Percentiles rank a stretch among this genome's conserved stretches.
phyloP scores from a whole-genome alignment of 2,113 vertebrate species.

The Phyllostomus discolor region DNA sequence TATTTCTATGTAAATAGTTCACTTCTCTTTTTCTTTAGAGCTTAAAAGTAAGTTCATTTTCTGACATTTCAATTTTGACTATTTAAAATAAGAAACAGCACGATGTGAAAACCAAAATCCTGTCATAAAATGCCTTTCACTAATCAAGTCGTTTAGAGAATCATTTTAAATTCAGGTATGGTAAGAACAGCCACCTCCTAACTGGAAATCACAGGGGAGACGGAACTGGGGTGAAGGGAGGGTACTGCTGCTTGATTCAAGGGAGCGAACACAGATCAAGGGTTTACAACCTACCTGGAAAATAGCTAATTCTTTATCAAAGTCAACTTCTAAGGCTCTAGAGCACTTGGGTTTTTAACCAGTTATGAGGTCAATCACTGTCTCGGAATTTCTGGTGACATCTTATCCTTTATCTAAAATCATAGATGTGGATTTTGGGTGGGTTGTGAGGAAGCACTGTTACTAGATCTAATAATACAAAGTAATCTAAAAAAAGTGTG shows the following conservation, averaged over 20 bases:
- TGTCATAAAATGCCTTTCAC: constrained; percentile 26
- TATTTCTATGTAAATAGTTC: constrained; percentile 8
- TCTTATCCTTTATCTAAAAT: constrained; percentile 15
- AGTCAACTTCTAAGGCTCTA: background rate
- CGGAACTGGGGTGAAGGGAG: background rate
- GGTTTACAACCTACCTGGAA: background rate
- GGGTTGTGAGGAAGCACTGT: background rate
- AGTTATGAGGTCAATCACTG: constrained; percentile 2
- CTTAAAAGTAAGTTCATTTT: constrained; percentile 20
- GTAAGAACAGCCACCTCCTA: background rate
- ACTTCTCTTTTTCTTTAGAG: constrained; percentile 42
- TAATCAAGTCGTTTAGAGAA: background rate
- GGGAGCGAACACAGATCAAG: background rate
- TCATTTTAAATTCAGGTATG: constrained; percentile 2
- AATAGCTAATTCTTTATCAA: constrained; percentile 21
- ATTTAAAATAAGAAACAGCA: constrained; percentile 14
- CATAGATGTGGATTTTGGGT: background rate
- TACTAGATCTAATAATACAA: constrained; percentile 38
- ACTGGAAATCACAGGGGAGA: background rate
- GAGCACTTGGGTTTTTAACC: background rate
- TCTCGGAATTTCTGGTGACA: background rate
- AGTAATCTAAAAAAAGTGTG: background rate
- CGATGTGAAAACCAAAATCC: constrained; percentile 11
- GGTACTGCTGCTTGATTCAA: background rate
- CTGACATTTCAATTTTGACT: constrained; percentile 20